Evolutionary conservation across 1,140 invertebrate species (phyloP).

Genomic region (Cepaea nemoralis): DNA sequence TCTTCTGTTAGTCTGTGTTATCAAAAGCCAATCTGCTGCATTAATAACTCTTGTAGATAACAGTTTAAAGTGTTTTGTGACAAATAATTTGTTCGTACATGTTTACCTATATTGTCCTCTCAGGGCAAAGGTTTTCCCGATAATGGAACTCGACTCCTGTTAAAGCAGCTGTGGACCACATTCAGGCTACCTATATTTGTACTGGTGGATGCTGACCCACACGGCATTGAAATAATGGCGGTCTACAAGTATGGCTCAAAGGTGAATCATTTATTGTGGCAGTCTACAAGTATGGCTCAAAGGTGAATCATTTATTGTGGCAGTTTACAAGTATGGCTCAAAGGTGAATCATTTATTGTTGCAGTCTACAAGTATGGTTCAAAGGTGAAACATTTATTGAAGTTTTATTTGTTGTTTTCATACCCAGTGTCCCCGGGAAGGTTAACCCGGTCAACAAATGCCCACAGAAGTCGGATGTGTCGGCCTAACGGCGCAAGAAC

Average conservation of each 20-base stretch:
- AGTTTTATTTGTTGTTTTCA: no score
- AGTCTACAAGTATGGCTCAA: conserved; percentile 62
- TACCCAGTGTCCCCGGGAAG: no score
- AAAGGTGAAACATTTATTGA: no score
- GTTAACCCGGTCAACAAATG: no score
- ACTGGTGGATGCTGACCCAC: conserved; percentile 90
- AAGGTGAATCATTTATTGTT: conserved; percentile 53
- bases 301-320: conserved; percentile 55
- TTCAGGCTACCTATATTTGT: conserved; percentile 82
- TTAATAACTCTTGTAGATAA: no score
- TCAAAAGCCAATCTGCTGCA: no score
- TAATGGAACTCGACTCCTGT: conserved; percentile 83
- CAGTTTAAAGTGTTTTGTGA: no score
- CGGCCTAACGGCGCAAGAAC: no score
- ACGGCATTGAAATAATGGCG: conserved; percentile 76
- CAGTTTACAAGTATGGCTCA: conserved; percentile 61
- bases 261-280: conserved; percentile 55
- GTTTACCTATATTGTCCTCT: background rate
- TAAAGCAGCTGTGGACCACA: conserved; percentile 79
- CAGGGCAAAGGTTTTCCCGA: conserved; percentile 96
- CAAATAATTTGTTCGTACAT: no score
- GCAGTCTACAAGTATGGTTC: no score
- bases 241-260: conserved; percentile 62
- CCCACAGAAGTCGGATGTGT: no score
- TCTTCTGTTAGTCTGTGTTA: no score